Percentiles rank a stretch among this genome's conserved stretches.
These are phyloP conservation scores for Zaprionus nigranus DNA, from an alignment of 1,140 invertebrate species.

Conservation along the genomic window DNA sequence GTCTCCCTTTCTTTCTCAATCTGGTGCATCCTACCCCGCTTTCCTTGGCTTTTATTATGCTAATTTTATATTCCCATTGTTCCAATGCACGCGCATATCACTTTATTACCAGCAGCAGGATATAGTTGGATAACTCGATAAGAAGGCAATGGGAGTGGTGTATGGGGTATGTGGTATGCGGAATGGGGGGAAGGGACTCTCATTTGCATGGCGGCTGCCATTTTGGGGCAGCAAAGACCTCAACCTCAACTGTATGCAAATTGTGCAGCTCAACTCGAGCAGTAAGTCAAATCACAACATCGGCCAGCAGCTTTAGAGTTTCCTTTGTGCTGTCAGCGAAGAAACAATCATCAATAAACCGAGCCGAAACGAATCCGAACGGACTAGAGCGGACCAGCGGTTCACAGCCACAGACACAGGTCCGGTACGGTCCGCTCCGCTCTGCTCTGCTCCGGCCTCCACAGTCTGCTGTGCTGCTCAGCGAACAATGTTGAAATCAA, in stretches of 20 bases:
- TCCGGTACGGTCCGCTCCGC: neutral
- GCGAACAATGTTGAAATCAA: slow-evolving; percentile 75
- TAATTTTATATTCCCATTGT: slow-evolving; percentile 81
- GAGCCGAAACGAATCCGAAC: slow-evolving; percentile 11
- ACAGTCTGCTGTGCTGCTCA: slow-evolving; percentile 45
- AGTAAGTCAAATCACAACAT: slow-evolving; percentile 79
- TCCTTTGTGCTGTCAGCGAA: slow-evolving; percentile 78
- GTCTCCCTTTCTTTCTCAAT: slow-evolving; percentile 27
- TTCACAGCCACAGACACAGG: neutral
- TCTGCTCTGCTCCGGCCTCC: neutral
- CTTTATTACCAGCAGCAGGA: slow-evolving; percentile 65
- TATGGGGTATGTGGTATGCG: neutral
- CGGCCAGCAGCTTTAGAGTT: slow-evolving; percentile 47
- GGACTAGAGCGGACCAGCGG: neutral
- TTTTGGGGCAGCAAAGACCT: slow-evolving; percentile 70
- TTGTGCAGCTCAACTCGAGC: slow-evolving; percentile 74
- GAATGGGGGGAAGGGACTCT: slow-evolving; percentile 2
- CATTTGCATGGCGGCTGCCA: slow-evolving; percentile 78
- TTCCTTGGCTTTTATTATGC: slow-evolving; percentile 79
- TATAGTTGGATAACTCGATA: slow-evolving; percentile 46
- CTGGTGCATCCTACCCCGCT: slow-evolving; percentile 2
- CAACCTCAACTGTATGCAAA: slow-evolving; percentile 75
- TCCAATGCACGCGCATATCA: slow-evolving; percentile 75
- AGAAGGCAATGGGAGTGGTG: neutral
- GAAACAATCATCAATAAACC: slow-evolving; percentile 79